Conservation (phyloP, 2,113 vertebrate species). For the Eretmochelys imbricata region DNA sequence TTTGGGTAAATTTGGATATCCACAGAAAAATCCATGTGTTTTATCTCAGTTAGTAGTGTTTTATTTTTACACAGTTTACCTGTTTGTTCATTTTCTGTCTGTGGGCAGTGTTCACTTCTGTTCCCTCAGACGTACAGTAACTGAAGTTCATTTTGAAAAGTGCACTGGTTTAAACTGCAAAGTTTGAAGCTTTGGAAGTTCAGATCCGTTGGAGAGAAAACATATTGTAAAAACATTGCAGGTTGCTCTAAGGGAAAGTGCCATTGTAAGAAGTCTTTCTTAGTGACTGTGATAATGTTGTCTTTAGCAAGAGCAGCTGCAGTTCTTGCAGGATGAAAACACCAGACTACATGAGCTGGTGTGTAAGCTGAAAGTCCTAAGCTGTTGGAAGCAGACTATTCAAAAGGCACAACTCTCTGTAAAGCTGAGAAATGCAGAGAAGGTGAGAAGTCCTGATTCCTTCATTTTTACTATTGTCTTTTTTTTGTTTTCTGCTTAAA, state of each 20-base stretch:
- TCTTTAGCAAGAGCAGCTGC: constrained; percentile 77
- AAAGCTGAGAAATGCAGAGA: constrained; percentile 73
- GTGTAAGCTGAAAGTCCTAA: constrained; percentile 74
- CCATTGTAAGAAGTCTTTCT: background rate
- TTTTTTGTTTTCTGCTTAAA: background rate
- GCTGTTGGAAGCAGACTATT: constrained; percentile 73
- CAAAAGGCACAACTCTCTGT: constrained; percentile 69
- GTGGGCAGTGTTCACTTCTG: background rate
- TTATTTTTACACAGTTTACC: background rate
- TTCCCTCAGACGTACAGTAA: constrained; percentile 1
- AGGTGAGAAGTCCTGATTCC: constrained; percentile 63
- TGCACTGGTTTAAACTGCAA: background rate
- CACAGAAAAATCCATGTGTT: background rate
- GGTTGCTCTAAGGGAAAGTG: background rate
- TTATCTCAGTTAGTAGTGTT: background rate
- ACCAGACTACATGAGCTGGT: constrained; percentile 64
- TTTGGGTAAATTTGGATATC: background rate
- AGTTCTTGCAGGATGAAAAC: constrained; percentile 69
- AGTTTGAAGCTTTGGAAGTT: constrained; percentile 15
- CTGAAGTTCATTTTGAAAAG: background rate
- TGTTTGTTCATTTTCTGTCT: background rate
- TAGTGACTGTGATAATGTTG: background rate
- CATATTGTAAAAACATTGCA: background rate
- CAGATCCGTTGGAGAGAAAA: background rate
- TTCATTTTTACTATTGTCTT: background rate